These are phyloP conservation scores for Fratercula arctica DNA, from an alignment of 2,797 vertebrate genomes.

Conservation along the genomic window DNA sequence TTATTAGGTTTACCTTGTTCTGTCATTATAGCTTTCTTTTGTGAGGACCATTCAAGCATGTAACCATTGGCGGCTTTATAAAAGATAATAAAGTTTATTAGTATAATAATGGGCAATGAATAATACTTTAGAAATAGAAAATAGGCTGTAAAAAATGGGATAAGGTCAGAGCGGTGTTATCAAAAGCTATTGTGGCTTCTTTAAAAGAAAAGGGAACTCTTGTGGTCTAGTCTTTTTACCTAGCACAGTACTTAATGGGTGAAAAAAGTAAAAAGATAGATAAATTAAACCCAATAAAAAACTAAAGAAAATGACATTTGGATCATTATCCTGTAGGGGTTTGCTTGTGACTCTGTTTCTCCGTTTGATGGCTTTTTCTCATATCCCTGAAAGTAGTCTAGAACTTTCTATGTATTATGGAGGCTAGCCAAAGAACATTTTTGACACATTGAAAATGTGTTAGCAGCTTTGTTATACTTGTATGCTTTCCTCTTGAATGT, in stretches of 20 bases:
- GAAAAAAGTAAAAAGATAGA: background rate
- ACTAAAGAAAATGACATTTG: background rate
- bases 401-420: background rate
- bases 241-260: background rate
- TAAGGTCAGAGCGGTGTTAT: constrained; percentile 46
- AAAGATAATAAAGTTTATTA: constrained; percentile 74
- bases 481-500: background rate
- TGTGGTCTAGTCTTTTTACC: background rate
- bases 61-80: constrained; percentile 51
- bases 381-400: background rate
- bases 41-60: constrained; percentile 53
- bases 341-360: background rate
- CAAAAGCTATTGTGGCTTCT: background rate
- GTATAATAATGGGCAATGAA: constrained; percentile 58
- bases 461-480: background rate
- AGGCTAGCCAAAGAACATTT: background rate
- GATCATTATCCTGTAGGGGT: background rate
- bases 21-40: constrained; percentile 53
- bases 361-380: background rate
- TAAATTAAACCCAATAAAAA: background rate
- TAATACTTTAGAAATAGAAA: constrained; percentile 49
- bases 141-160: constrained; percentile 27
- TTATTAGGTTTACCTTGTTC: constrained; percentile 74
- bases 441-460: background rate
- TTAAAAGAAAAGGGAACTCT: background rate